Evolutionary conservation across 2,797 vertebrate species (phyloP), one percentile per base, ranked within the genome.

Genomic region (Psittacula echo): DNA sequence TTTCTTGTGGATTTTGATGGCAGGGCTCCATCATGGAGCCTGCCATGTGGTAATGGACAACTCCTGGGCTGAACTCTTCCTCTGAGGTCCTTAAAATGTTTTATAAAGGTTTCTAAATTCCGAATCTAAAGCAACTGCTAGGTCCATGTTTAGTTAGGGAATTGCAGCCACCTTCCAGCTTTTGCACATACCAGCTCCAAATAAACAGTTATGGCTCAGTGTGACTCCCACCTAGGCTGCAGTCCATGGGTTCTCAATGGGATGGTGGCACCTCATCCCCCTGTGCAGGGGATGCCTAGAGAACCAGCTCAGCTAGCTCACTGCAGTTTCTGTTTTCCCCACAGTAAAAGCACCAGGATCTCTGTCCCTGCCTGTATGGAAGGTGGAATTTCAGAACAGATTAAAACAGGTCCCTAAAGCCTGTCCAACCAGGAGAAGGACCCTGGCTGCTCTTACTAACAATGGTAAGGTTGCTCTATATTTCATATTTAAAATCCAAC

Each of bases 241-340:
- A 4, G 4, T 5, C 45, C 4, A 0, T 7, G 24, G 23, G 7
- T 7, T 50, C 42, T 67, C 27, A 22, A 16, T 1, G 14, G 45
- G 24, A 5, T 9, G 27, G 0, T 5, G 44, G 24, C 4, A 14
- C 16, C 48, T 48, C 56, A 24, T 45, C 50, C 83, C 1, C 0
- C 11, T 3, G 9, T 0, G 12, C 41, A 27, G 34, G 34, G 32
- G 13, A 10, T 58, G 32, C 50, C 23, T 50, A 21, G 78, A 58
- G 37, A n/a, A 7, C 29, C 27, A 21, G 10, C 48, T 68, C 4
- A 2, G 32, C 15, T 18, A 11, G 29, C 24, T 32, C 39, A 11
- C 39, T 65, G 51, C 37, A 17, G 9, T 7, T 44, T 47, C 37
- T 15, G 44, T 45, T 45, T 67, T 30, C 54, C 24, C 42, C 10